Conservation (phyloP, 2,113 vertebrate species). For the Pangasianodon gigas region DNA sequence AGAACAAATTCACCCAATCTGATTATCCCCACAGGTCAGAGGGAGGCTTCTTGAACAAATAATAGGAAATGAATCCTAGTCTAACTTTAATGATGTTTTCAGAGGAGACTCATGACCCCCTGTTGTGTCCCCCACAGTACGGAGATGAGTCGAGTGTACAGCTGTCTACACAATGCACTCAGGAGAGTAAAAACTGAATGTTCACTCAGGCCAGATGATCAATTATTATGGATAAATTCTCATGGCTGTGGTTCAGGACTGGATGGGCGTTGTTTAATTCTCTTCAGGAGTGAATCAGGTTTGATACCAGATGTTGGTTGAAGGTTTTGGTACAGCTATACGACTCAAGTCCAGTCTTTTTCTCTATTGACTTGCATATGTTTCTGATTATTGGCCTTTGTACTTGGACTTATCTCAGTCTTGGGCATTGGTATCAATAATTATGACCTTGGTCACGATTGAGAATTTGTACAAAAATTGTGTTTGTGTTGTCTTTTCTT, state of each 20-base stretch:
- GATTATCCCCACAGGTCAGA: not conserved
- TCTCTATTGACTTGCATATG: not conserved
- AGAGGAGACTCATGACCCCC: not conserved
- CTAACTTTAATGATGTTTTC: conserved; percentile 2
- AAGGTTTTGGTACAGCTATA: not conserved
- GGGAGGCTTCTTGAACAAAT: conserved; percentile 13
- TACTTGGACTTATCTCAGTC: not conserved
- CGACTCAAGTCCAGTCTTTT: not conserved
- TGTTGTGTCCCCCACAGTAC: not conserved
- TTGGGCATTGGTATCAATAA: not conserved
- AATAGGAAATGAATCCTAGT: conserved; percentile 5
- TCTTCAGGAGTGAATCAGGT: not conserved
- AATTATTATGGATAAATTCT: not conserved
- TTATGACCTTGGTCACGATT: not conserved
- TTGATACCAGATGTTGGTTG: not conserved
- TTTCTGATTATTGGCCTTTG: not conserved
- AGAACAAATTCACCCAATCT: conserved; percentile 10
- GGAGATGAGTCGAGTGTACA: conserved; percentile 3
- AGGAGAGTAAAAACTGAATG: not conserved
- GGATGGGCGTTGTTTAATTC: not conserved
- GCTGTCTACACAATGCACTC: conserved; percentile 17
- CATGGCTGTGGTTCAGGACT: not conserved
- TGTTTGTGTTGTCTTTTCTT: not conserved
- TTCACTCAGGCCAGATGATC: not conserved
- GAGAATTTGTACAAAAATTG: not conserved